Evolutionary conservation across 2,797 vertebrate species (phyloP), one percentile per base, ranked within the genome.

Genomic region (Ammospiza maritima): DNA sequence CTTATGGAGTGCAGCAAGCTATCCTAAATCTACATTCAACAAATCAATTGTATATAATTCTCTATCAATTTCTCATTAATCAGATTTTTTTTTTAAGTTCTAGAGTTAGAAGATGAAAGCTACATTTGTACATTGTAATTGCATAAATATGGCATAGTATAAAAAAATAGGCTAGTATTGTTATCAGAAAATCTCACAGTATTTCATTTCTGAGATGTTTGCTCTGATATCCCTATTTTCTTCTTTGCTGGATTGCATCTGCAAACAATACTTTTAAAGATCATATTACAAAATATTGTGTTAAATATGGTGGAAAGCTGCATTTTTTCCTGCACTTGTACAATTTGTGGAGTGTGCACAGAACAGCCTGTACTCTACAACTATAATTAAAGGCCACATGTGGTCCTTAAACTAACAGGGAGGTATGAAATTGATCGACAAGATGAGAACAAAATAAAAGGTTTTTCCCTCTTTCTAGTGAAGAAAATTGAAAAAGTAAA

Each of bases 301-400:
- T 44, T 85, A 67, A 89, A 82, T 47, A 57, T 6, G 20, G 42
- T 72, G 30, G 42, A 56, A 95, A 91, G 85, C 72, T 76, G 56
- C 38, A 64, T 78, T 88, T 81, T 97, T 91, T 29, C 32, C 40
- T 71, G 21, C 11, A 65, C 51, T 60, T 61, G 62, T 58, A 78
- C 58, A 85, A 73, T 70, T 61, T 94, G 62, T 42, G 29, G 89
- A 75, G 73, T 79, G 64, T 21, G n/a, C 44, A 87, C 42, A 93
- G 78, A 78, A 84, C 67, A 85, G 86, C 76, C 76, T 92, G 79
- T 93, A 88, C 60, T 77, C 53, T n/a, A 30, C 27, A 71, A 85
- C 48, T 94, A 34, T 84, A 96, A 96, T 94, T 96, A 96, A 94
- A 91, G 56, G 54, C 77, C 90, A 81, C 20, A 72, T 15, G 29